Conservation (phyloP, 2,797 vertebrate species). For the Gymnocypris eckloni region DNA sequence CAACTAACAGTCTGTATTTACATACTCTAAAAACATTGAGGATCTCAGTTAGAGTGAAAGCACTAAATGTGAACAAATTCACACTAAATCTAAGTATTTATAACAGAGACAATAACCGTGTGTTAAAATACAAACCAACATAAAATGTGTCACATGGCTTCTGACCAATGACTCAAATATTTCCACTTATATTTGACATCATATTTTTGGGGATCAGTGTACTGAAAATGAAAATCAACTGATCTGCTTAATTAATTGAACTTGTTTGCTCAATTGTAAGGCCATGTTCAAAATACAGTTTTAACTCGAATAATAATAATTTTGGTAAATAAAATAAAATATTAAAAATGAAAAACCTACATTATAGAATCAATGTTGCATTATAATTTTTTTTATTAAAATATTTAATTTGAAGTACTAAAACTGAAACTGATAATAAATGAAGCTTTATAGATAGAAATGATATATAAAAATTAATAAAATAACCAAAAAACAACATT, state of each 20-base stretch:
- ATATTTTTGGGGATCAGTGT: background rate
- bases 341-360: background rate
- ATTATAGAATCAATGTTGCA: background rate
- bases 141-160: background rate
- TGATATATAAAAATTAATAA: background rate
- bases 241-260: background rate
- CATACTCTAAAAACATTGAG: background rate
- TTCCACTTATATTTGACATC: background rate
- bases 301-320: background rate
- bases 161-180: background rate
- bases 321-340: background rate
- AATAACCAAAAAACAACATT: background rate
- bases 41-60: background rate
- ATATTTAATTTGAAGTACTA: background rate
- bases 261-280: background rate
- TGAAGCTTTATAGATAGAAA: background rate
- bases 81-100: background rate
- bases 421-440: background rate
- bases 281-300: background rate
- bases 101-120: background rate
- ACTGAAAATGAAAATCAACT: background rate
- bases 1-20: background rate
- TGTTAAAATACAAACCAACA: background rate
- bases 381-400: background rate
- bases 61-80: background rate